These are phyloP conservation scores for Trilocha varians DNA, from an alignment of 2,888 invertebrate species.

Conservation along the genomic window DNA sequence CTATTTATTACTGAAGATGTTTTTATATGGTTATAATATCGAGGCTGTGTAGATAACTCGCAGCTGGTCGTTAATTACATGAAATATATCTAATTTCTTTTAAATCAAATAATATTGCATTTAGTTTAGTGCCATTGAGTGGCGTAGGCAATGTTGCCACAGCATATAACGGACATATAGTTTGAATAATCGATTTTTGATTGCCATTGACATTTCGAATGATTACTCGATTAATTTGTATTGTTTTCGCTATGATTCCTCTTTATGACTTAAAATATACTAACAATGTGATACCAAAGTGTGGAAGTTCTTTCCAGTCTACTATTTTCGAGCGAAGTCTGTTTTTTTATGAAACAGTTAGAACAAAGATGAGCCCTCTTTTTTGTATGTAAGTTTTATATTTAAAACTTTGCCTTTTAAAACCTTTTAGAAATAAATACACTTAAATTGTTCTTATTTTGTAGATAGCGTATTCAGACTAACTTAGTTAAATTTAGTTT, in stretches of 20 bases:
- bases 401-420: too few species aligned
- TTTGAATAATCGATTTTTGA: conserved; percentile 9
- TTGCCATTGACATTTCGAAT: neutral
- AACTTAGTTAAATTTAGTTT: too few species aligned
- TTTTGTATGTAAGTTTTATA: too few species aligned
- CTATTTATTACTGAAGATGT: conserved; percentile 60
- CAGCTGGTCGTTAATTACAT: too few species aligned
- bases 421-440: too few species aligned
- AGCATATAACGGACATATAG: conserved; percentile 16
- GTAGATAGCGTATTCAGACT: too few species aligned
- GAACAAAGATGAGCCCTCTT: too few species aligned
- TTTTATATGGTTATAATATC: conserved; percentile 24
- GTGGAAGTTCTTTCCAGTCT: neutral
- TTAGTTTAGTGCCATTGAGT: conserved; percentile 56
- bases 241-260: neutral
- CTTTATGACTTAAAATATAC: neutral
- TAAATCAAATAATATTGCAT: conserved; percentile 61
- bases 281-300: neutral
- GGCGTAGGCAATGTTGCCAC: conserved; percentile 38
- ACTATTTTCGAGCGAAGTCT: neutral
- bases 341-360: too few species aligned
- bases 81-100: neutral
- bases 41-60: conserved; percentile 69
- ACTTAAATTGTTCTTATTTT: too few species aligned
- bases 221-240: neutral